Evolutionary conservation across 2,113 vertebrate genomes (phyloP).

Genomic region (Albula glossodonta): DNA sequence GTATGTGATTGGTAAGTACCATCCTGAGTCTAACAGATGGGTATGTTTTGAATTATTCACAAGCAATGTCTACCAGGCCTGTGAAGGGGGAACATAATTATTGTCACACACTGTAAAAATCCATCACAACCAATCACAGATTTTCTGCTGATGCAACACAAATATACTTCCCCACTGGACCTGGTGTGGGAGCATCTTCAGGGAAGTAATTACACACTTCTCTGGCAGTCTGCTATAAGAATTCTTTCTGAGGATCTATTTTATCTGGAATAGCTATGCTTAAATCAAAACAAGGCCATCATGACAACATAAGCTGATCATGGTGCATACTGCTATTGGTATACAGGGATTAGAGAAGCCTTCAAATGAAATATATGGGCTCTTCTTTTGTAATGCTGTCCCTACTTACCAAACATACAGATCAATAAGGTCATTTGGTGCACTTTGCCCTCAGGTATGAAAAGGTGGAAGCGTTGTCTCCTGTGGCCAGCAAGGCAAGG

Average conservation of each 20-base stretch:
- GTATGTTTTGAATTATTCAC: neutral
- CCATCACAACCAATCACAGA: neutral
- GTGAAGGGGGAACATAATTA: neutral
- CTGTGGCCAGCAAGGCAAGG: conserved; percentile 51
- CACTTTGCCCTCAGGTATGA: conserved; percentile 46
- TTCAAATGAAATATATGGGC: neutral
- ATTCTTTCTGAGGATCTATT: neutral
- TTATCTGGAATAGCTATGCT: neutral
- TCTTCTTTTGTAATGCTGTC: neutral
- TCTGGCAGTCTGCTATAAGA: neutral
- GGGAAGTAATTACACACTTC: neutral
- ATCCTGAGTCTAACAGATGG: neutral
- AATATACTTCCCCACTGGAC: neutral
- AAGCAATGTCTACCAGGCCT: neutral
- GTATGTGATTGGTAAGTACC: neutral
- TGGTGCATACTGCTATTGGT: neutral
- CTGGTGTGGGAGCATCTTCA: neutral
- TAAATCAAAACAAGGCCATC: neutral
- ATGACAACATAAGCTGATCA: conserved; percentile 6
- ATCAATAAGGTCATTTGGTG: conserved; percentile 31
- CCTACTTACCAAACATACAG: neutral
- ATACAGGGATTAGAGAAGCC: neutral
- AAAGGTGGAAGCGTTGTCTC: conserved; percentile 54
- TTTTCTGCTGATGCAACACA: neutral
- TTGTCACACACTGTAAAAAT: neutral